Conservation (phyloP, 2,888 invertebrate species). For the Mechanitis mazaeus region DNA sequence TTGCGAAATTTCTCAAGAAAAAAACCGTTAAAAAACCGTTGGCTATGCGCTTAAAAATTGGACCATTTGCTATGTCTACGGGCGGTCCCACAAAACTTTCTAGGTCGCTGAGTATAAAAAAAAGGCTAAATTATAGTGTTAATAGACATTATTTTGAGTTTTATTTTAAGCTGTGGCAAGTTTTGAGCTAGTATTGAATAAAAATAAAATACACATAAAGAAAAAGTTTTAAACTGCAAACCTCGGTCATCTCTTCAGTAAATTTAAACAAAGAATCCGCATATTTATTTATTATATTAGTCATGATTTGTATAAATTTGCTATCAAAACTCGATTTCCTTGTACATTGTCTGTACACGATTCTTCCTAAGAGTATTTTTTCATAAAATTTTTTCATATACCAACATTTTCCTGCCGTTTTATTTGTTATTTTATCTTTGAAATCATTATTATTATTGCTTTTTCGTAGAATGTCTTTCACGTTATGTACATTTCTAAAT, state of each 20-base stretch:
- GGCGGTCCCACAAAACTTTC: no score
- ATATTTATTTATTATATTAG: conserved; percentile 41
- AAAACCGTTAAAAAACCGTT: background rate
- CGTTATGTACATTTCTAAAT: conserved; percentile 14
- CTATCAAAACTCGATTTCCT: conserved; percentile 30
- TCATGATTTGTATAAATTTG: conserved; percentile 39
- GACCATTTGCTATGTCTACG: no score
- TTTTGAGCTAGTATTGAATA: background rate
- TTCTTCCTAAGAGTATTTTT: conserved; percentile 16
- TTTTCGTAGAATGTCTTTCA: conserved; percentile 16
- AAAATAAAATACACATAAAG: background rate
- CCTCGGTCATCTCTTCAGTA: conserved; percentile 44
- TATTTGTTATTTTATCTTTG: background rate
- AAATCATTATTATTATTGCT: conserved; percentile 5
- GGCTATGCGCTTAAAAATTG: no score
- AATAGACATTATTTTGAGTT: no score
- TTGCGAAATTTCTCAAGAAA: background rate
- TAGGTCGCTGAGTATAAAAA: no score
- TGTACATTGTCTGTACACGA: conserved; percentile 23
- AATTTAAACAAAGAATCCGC: conserved; percentile 38
- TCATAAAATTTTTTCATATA: conserved; percentile 18
- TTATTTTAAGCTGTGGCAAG: no score
- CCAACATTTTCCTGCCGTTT: conserved; percentile 20
- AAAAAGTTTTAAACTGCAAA: conserved; percentile 22
- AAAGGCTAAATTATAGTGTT: no score